phyloP scores from a whole-genome alignment of 2,888 invertebrate species.

The Oxytorus armatus region DNA sequence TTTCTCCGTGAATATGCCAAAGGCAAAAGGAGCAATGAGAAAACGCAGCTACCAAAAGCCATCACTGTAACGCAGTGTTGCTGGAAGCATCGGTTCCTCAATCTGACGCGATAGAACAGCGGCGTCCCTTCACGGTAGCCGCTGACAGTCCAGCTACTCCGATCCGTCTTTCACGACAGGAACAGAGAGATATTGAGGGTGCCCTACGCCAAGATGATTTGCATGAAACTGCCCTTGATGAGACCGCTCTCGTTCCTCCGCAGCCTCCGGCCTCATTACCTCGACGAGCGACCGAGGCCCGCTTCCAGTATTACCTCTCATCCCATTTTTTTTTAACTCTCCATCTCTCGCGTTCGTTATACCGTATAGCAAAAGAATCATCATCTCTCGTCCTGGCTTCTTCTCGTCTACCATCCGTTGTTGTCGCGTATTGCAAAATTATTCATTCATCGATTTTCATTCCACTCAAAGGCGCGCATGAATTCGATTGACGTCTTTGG shows the following conservation, averaged over 20 bases:
- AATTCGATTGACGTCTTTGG: constrained; percentile 56
- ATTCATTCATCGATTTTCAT: constrained; percentile 64
- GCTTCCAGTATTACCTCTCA: constrained; percentile 59
- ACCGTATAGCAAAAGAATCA: constrained; percentile 51
- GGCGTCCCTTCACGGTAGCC: constrained; percentile 68
- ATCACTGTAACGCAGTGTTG: constrained; percentile 36
- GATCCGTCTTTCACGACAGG: constrained; percentile 60
- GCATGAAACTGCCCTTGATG: constrained; percentile 77
- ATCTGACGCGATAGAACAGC: constrained; percentile 44
- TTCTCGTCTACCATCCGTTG: constrained; percentile 67
- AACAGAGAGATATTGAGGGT: constrained; percentile 45
- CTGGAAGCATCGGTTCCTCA: constrained; percentile 42
- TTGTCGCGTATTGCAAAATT: constrained; percentile 63
- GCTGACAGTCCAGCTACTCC: constrained; percentile 62
- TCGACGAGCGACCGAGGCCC: constrained; percentile 37
- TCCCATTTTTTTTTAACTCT: constrained; percentile 48
- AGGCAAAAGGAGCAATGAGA: constrained; percentile 29
- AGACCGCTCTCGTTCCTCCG: constrained; percentile 67
- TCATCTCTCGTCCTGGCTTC: constrained; percentile 33
- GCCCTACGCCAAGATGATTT: constrained; percentile 72
- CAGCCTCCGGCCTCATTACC: constrained; percentile 76
- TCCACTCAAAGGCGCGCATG: constrained; percentile 54
- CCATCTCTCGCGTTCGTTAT: constrained; percentile 42
- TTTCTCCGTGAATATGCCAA: constrained; percentile 53
- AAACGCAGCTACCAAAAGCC: constrained; percentile 29